A percentile compares a stretch with the other conserved stretches of the same genome.
These are phyloP conservation scores for Acromyrmex echinatior DNA, from an alignment of 1,140 invertebrate species.

Conservation along the genomic window DNA sequence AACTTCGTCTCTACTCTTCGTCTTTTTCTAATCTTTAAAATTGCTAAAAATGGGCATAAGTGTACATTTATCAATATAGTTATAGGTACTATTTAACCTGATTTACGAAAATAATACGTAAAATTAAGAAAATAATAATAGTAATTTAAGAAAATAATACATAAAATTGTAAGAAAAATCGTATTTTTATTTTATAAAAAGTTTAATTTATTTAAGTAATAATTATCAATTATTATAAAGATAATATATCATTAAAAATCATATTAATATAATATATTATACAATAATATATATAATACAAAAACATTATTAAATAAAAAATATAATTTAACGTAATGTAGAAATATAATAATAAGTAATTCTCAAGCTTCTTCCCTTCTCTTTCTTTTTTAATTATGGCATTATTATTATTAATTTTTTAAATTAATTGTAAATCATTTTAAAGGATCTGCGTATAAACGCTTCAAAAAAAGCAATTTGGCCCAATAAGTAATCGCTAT, in stretches of 20 bases:
- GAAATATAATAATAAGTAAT: background rate
- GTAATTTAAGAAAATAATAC: background rate
- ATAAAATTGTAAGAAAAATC: background rate
- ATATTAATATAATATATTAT: background rate
- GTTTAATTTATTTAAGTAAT: background rate
- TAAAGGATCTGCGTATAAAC: background rate
- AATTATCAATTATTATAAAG: background rate
- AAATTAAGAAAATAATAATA: background rate
- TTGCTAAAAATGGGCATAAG: too few relatives aligned
- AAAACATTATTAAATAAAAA: background rate
- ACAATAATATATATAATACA: background rate
- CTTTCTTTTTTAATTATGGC: background rate
- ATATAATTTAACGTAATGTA: background rate
- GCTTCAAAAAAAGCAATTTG: background rate
- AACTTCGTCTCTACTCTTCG: too few relatives aligned
- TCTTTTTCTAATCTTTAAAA: too few relatives aligned
- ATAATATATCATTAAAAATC: background rate
- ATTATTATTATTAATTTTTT: conserved; percentile 1
- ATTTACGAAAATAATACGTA: background rate
- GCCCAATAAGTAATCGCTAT: background rate
- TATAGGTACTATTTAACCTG: background rate
- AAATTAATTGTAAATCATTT: background rate
- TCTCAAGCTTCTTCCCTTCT: background rate
- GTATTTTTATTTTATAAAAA: background rate
- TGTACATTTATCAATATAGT: background rate